Percentiles rank a stretch among this genome's conserved stretches.
phyloP scores from a whole-genome alignment of 2,888 invertebrate genomes.

The Apodemia mormo region DNA sequence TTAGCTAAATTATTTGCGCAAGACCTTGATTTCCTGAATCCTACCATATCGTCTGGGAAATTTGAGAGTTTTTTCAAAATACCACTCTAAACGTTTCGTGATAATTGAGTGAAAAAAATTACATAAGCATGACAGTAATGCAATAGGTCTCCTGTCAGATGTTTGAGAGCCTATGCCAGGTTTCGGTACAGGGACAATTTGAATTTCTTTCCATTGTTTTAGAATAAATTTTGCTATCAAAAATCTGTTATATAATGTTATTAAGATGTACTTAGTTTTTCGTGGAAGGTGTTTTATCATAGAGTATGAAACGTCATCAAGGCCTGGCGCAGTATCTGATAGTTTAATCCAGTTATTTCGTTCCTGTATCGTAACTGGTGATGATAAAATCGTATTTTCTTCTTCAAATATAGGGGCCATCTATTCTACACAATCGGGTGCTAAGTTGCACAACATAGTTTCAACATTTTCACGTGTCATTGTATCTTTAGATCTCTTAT shows the following conservation, averaged over 20 bases:
- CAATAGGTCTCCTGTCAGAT: not conserved
- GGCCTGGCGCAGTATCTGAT: not conserved
- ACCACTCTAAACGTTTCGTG: not conserved
- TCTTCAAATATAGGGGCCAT: too few species aligned
- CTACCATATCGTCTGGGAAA: not conserved
- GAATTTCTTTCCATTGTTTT: too few species aligned
- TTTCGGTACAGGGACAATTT: too few species aligned
- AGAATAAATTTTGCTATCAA: too few species aligned
- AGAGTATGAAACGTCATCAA: not conserved
- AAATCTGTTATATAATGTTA: too few species aligned
- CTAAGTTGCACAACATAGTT: too few species aligned
- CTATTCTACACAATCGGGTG: too few species aligned
- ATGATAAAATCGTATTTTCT: not conserved
- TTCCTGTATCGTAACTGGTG: not conserved
- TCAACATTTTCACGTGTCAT: too few species aligned
- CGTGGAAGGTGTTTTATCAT: not conserved
- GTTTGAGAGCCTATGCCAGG: too few species aligned
- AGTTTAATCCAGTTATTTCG: not conserved
- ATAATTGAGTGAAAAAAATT: not conserved
- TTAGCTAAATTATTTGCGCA: conserved; percentile 27
- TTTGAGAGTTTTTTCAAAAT: not conserved
- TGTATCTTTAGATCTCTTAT: too few species aligned
- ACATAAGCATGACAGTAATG: not conserved
- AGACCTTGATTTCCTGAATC: conserved; percentile 28
- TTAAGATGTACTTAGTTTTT: too few species aligned